Evolutionary conservation across 2,113 vertebrate species (phyloP).

Genomic region (Notiomystis cincta): DNA sequence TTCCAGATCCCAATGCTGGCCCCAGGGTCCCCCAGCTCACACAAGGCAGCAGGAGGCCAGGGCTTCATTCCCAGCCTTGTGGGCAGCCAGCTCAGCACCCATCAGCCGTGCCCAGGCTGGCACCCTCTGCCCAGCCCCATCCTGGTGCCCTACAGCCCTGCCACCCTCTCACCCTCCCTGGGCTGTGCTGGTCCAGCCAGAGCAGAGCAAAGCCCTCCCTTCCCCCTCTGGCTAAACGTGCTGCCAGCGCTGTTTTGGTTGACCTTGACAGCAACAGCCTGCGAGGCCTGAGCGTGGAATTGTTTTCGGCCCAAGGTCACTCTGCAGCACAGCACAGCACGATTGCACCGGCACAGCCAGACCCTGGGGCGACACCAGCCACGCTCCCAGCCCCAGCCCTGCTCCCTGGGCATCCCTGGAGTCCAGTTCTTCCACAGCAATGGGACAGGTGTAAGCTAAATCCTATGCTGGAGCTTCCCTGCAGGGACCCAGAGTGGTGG

Average conservation of each 20-base stretch:
- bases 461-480: neutral
- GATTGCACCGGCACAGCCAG: neutral
- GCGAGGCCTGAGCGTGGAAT: neutral
- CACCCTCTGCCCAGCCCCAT: neutral
- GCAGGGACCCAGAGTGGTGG: fast-evolving
- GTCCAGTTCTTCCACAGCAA: neutral
- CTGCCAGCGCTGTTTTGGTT: neutral
- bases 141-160: neutral
- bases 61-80: neutral
- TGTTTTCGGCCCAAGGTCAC: slow-evolving; percentile 9
- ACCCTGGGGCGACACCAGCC: fast-evolving
- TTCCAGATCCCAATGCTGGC: neutral
- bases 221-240: neutral
- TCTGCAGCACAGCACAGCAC: neutral
- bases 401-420: neutral
- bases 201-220: slow-evolving; percentile 7
- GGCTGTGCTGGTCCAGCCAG: fast-evolving
- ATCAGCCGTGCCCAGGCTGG: neutral
- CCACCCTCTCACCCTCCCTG: neutral
- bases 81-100: neutral
- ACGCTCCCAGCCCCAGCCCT: neutral
- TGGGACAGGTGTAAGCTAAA: neutral
- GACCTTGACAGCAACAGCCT: slow-evolving; percentile 12
- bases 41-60: neutral
- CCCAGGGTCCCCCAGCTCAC: neutral